These are phyloP conservation scores for Castor canadensis DNA, from an alignment of 2,113 vertebrate genomes.

Conservation along the genomic window DNA sequence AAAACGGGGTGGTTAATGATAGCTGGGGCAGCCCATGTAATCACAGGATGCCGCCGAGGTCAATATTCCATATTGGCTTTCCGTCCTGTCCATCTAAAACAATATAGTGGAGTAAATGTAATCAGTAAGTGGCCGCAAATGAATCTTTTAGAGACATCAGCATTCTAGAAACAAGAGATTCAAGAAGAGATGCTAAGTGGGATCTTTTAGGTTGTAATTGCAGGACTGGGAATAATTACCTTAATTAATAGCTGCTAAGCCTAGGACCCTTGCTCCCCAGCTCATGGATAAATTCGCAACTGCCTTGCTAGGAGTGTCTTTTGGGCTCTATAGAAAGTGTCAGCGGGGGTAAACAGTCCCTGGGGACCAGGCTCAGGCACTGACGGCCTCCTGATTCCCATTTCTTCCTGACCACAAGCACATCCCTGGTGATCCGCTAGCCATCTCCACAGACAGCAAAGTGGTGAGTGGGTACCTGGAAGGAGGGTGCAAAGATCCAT, in stretches of 20 bases:
- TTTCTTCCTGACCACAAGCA: constrained; percentile 89
- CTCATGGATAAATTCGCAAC: constrained; percentile 82
- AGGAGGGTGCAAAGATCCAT: constrained; percentile 84
- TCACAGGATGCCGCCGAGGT: constrained; percentile 87
- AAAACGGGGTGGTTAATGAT: constrained; percentile 78
- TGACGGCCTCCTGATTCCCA: constrained; percentile 86
- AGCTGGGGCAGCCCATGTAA: constrained; percentile 78
- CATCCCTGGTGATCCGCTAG: constrained; percentile 89
- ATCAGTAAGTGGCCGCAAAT: constrained; percentile 93
- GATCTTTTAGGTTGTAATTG: constrained; percentile 94
- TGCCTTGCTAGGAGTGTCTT: constrained; percentile 75
- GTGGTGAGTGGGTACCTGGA: constrained; percentile 54
- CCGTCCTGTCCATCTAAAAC: constrained; percentile 89
- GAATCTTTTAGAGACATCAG: constrained; percentile 87
- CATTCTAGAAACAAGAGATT: constrained; percentile 85
- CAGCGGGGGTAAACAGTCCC: constrained; percentile 89
- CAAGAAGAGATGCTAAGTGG: constrained; percentile 91
- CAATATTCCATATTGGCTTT: constrained; percentile 90
- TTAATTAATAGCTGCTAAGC: constrained; percentile 96
- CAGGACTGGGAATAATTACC: constrained; percentile 93
- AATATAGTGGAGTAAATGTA: constrained; percentile 87
- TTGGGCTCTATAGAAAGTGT: constrained; percentile 88
- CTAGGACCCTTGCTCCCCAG: constrained; percentile 82
- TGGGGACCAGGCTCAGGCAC: constrained; percentile 83
- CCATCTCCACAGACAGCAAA: constrained; percentile 84